Evolutionary conservation across 2,113 vertebrate genomes (phyloP).

Genomic region (Cottus gobio): DNA sequence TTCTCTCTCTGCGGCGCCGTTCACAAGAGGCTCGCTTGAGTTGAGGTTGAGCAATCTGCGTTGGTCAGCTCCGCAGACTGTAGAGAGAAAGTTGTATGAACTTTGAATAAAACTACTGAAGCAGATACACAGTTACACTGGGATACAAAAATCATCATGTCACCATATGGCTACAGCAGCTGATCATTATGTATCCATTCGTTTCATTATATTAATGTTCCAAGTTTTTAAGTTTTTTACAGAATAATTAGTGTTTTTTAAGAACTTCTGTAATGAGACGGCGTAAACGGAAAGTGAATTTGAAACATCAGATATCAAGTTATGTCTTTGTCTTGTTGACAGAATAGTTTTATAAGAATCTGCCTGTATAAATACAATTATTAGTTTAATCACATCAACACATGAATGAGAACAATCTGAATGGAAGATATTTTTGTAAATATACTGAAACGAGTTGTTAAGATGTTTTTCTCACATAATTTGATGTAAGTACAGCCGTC

Average conservation of each 20-base stretch:
- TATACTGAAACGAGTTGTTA: background rate
- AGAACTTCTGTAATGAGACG: background rate
- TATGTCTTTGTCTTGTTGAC: background rate
- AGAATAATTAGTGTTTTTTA: background rate
- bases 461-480: background rate
- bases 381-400: background rate
- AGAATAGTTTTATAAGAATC: background rate
- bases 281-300: background rate
- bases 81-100: no score
- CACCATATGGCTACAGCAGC: background rate
- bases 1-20: conserved; percentile 20
- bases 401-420: background rate
- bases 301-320: background rate
- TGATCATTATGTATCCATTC: background rate
- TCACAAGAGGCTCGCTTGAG: background rate
- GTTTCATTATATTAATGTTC: background rate
- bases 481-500: background rate
- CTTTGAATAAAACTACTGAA: background rate
- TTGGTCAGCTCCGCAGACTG: conserved; percentile 33
- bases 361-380: background rate
- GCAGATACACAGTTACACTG: background rate
- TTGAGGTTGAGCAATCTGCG: conserved; percentile 12
- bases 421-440: background rate
- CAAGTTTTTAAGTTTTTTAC: background rate
- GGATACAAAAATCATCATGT: background rate